Evolutionary conservation across 92 coral and sea anemone species (phyloP), one percentile per base, ranked within the genome.

Genomic region (Montipora capitata): DNA sequence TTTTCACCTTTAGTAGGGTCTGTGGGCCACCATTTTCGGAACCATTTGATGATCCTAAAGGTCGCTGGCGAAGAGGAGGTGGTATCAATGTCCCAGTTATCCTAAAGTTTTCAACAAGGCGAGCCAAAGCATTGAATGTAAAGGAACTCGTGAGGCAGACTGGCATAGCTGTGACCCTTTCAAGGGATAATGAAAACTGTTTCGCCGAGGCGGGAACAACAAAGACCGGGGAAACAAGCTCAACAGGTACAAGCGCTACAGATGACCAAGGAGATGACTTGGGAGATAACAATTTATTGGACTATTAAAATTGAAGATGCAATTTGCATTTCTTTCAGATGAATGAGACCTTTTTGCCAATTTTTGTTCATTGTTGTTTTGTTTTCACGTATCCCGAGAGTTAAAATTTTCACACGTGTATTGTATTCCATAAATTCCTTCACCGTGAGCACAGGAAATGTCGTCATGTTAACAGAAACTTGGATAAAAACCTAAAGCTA

Each of bases 61-160:
- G 35, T 27, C 35, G 35, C 35, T 27, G 35, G 35, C 35, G 35
- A 27, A 27, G 35, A 27, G 35, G 35, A 27, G 35, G 35, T 27
- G 35, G 35, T 27, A 27, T 27, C 35, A 27, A 27, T 27, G 35
- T 27, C 35, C 35, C 35, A 27, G 0, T 27, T 27, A 27, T 27
- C 35, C 35, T 27, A 27, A 27, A 27, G 35, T 64, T 64, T 64
- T 64, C 69, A 64, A 64, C 40, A 64, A 5, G 69, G 9, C 69
- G 35, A 64, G 35, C 69, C 42, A 40, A 67, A 67, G 72, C 72
- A 67, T 27, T 67, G 44, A 20, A 10, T 27, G 43, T 67, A 20
- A 67, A 67, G 44, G 72, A 67, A 67, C 72, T 11, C 72, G 72
- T 67, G 18, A 67, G 72, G 72, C 72, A 67, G 72, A 67, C 72